Conservation (phyloP, 2,888 invertebrate genomes). For the Thalpophila matura region DNA sequence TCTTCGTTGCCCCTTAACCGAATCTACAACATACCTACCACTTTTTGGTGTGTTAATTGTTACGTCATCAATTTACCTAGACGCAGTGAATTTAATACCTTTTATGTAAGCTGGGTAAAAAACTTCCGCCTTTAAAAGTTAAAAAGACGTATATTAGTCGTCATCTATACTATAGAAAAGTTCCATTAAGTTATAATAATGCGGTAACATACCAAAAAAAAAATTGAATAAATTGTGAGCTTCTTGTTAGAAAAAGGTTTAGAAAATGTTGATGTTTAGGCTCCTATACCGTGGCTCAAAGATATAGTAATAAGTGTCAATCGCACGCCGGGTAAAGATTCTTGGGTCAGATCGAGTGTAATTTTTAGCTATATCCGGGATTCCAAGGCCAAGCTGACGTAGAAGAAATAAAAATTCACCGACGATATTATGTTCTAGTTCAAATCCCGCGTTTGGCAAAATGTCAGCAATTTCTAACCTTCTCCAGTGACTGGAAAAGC, state of each 20-base stretch:
- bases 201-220: no score
- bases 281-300: background rate
- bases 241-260: background rate
- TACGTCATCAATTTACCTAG: no score
- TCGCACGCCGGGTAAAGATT: background rate
- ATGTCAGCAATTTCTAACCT: background rate
- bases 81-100: no score
- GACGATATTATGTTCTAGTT: background rate
- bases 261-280: background rate
- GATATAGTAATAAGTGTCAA: background rate
- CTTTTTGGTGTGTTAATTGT: no score
- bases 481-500: background rate
- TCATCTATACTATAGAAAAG: no score
- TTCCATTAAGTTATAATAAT: no score
- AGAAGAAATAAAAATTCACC: background rate
- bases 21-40: no score
- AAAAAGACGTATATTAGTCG: no score
- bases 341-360: background rate
- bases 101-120: no score
- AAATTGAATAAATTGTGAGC: no score
- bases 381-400: background rate
- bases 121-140: no score
- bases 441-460: background rate
- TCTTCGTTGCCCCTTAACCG: no score
- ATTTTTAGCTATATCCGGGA: conserved; percentile 1